Percentiles rank a stretch among this genome's conserved stretches.
Evolutionary conservation across 2,797 vertebrate genomes (phyloP).

Genomic region (Macropodus opercularis): DNA sequence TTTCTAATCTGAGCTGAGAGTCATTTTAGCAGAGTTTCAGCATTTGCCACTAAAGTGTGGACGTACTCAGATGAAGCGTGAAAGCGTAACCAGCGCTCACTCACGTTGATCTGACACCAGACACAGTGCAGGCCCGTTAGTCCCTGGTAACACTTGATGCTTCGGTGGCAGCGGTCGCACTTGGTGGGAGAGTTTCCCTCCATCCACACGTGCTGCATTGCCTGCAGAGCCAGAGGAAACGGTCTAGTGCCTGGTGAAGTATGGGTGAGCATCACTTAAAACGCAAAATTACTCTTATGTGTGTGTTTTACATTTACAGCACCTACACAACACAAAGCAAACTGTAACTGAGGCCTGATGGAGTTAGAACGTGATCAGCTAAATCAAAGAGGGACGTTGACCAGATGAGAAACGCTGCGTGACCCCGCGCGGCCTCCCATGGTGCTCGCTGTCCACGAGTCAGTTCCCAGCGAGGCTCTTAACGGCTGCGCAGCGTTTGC

Average conservation of each 20-base stretch:
- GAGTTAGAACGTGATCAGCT: too few relatives aligned
- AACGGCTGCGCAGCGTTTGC: too few relatives aligned
- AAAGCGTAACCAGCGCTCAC: conserved; percentile 45
- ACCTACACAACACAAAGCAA: too few relatives aligned
- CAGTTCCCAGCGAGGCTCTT: too few relatives aligned
- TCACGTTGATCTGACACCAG: conserved; percentile 95
- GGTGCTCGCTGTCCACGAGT: conserved; percentile 21
- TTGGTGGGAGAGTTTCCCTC: conserved; percentile 93
- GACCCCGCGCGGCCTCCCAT: conserved; percentile 28
- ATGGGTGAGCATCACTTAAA: neutral
- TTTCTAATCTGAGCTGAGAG: too few relatives aligned
- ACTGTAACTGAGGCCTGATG: too few relatives aligned
- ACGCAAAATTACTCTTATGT: too few relatives aligned
- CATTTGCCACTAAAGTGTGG: neutral
- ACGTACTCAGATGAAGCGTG: neutral
- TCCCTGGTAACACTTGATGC: conserved; percentile 96
- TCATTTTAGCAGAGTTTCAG: too few relatives aligned
- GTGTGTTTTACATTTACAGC: too few relatives aligned
- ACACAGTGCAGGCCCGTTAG: conserved; percentile 93
- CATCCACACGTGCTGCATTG: conserved; percentile 96
- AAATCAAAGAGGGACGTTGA: conserved; percentile 15
- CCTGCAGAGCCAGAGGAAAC: conserved; percentile 69
- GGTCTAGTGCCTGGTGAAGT: too few relatives aligned
- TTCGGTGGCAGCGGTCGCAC: conserved; percentile 93
- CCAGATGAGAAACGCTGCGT: conserved; percentile 5